A percentile compares a stretch with the other conserved stretches of the same genome.
Conservation (phyloP, 1,140 invertebrate genomes). For the Geopemphigus sp. region DNA sequence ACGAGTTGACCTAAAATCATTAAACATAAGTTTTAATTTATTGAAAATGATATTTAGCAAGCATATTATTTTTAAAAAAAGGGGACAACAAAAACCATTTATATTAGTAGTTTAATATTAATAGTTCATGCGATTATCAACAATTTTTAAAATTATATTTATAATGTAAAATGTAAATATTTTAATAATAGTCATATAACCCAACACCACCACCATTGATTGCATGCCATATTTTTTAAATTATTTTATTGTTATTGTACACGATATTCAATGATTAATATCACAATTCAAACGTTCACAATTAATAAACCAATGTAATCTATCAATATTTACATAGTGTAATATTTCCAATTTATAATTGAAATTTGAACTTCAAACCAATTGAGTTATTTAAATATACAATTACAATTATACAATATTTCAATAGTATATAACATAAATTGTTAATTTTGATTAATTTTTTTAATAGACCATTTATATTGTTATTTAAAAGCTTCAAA, state of each 20-base stretch:
- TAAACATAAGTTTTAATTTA: background rate
- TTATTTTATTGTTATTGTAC: background rate
- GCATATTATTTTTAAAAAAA: background rate
- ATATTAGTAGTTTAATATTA: constrained; percentile 38
- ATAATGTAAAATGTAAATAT: background rate
- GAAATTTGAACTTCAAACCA: background rate
- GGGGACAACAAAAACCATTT: constrained; percentile 37
- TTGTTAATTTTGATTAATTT: constrained; percentile 18
- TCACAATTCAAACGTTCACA: constrained; percentile 16
- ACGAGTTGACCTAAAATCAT: constrained; percentile 30
- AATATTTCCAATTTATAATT: constrained; percentile 3
- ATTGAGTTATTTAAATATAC: background rate
- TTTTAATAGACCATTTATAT: background rate
- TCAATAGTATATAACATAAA: background rate
- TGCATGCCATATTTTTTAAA: constrained; percentile 2
- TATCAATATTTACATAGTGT: background rate
- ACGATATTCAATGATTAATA: background rate
- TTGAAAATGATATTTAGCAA: constrained; percentile 5
- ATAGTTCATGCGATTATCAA: constrained; percentile 26
- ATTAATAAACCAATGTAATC: background rate
- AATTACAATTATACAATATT: background rate
- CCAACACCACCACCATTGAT: constrained; percentile 48
- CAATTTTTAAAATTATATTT: background rate
- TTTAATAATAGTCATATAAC: background rate
- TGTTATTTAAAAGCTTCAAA: constrained; percentile 5